Evolutionary conservation across 1,140 invertebrate genomes (phyloP).

Genomic region (Diorhabda elongata): DNA sequence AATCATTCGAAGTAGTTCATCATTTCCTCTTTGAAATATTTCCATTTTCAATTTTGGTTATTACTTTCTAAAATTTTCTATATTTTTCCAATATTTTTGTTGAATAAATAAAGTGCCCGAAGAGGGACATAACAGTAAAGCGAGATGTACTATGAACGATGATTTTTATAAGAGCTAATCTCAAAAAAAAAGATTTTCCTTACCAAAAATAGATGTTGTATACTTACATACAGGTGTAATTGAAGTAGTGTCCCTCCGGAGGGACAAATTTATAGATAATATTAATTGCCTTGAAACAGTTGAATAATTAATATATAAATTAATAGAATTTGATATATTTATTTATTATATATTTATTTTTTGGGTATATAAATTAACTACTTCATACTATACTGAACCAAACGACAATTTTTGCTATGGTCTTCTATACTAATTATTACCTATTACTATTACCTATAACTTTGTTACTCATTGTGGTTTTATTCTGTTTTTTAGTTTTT

Average conservation of each 20-base stretch:
- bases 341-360: too few species aligned
- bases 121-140: slow-evolving; percentile 9
- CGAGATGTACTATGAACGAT: not conserved
- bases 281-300: too few species aligned
- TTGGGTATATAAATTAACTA: too few species aligned
- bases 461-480: too few species aligned
- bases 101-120: not conserved
- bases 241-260: slow-evolving; percentile 11
- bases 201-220: not conserved
- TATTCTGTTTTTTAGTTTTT: too few species aligned
- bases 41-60: not conserved
- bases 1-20: slow-evolving; percentile 12
- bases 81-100: not conserved
- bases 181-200: not conserved
- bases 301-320: too few species aligned
- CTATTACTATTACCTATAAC: too few species aligned
- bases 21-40: slow-evolving; percentile 7
- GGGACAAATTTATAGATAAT: slow-evolving; percentile 9
- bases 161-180: too few species aligned
- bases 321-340: too few species aligned
- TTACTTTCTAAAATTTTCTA: not conserved
- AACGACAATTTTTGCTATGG: too few species aligned
- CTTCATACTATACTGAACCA: too few species aligned
- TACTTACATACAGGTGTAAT: slow-evolving; percentile 9
- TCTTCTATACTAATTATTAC: too few species aligned